phyloP scores from a whole-genome alignment of 2,113 vertebrate species.

The Solea solea region DNA sequence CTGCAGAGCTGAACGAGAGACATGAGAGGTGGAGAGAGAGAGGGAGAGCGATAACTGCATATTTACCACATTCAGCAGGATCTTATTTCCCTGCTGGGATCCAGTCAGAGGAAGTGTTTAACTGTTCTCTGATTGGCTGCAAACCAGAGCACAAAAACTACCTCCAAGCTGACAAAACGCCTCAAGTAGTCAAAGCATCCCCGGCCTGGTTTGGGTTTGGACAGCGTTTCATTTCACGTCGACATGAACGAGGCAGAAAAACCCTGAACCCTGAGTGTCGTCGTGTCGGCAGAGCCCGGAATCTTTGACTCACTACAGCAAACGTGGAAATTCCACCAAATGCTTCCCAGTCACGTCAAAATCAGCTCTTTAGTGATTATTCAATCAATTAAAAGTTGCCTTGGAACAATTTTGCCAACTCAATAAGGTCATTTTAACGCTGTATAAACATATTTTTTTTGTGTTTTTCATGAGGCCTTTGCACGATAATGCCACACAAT shows the following conservation, averaged over 20 bases:
- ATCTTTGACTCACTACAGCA: no score
- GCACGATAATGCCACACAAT: no score
- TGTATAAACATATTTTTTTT: no score
- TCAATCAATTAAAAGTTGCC: no score
- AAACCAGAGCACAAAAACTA: conserved; percentile 54
- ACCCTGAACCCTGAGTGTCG: no score
- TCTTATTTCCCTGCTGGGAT: conserved; percentile 69
- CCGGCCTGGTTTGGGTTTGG: neutral
- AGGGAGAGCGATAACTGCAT: conserved; percentile 55
- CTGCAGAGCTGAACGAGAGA: conserved; percentile 64
- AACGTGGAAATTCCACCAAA: no score
- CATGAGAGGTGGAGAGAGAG: conserved; percentile 23
- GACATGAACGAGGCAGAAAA: neutral
- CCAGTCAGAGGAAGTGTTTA: conserved; percentile 69
- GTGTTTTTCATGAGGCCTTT: no score
- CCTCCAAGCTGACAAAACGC: conserved; percentile 54
- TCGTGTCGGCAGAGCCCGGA: no score
- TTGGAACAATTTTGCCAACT: no score
- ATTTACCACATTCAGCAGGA: conserved; percentile 76
- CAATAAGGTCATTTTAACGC: no score
- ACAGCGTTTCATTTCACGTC: neutral
- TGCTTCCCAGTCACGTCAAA: no score
- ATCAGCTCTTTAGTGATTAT: no score
- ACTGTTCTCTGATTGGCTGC: conserved; percentile 66
- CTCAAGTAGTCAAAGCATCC: conserved; percentile 20